A percentile compares a stretch with the other conserved stretches of the same genome.
Evolutionary conservation across 2,888 invertebrate genomes (phyloP).

Genomic region (Polyploca ridens): DNA sequence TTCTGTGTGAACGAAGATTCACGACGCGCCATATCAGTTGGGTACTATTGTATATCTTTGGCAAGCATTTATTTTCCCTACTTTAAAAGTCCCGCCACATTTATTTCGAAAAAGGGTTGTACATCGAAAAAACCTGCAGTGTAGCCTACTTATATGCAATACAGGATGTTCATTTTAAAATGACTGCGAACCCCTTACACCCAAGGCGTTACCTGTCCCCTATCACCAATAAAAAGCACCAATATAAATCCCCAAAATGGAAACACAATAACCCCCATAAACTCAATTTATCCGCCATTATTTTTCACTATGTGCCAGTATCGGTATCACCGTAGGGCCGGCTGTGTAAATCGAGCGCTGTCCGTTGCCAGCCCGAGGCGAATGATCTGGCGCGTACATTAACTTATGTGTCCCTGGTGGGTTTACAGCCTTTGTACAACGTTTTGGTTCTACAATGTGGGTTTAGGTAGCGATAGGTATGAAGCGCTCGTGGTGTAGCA

Average conservation of each 20-base stretch:
- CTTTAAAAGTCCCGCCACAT: neutral
- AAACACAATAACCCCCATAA: slow-evolving; percentile 44
- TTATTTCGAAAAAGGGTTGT: neutral
- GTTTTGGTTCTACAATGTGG: neutral
- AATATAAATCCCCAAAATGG: slow-evolving; percentile 25
- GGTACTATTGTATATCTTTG: no score
- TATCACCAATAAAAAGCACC: slow-evolving; percentile 13
- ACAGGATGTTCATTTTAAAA: slow-evolving; percentile 2
- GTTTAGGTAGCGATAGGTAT: neutral
- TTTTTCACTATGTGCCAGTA: slow-evolving; percentile 64
- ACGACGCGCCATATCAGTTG: no score
- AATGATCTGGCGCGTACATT: slow-evolving; percentile 69
- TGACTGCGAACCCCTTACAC: neutral
- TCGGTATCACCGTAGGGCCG: slow-evolving; percentile 36
- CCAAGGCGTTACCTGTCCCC: slow-evolving; percentile 12
- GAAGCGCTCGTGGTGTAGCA: no score
- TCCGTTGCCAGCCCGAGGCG: slow-evolving; percentile 61
- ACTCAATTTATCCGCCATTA: slow-evolving; percentile 61
- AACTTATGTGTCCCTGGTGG: slow-evolving; percentile 78
- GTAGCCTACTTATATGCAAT: neutral
- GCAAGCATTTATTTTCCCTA: no score
- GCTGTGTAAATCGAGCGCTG: slow-evolving; percentile 64
- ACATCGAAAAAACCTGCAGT: neutral
- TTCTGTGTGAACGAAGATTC: no score
- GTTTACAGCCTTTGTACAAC: slow-evolving; percentile 32